These are phyloP conservation scores for Quadriops clusia DNA, from an alignment of 2,888 invertebrate genomes.

Conservation along the genomic window DNA sequence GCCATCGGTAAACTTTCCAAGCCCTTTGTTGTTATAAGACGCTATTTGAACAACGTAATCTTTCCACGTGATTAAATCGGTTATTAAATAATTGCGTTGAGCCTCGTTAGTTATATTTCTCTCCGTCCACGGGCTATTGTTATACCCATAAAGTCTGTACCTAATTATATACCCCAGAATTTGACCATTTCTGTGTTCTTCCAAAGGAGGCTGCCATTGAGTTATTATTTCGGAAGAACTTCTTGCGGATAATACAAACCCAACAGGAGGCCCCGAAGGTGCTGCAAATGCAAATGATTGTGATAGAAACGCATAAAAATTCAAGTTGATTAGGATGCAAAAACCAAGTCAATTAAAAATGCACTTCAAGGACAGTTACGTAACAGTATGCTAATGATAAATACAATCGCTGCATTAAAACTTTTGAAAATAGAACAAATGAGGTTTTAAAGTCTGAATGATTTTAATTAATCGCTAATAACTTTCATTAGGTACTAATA, in stretches of 20 bases:
- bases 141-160: slow-evolving; percentile 84
- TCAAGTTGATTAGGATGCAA: too few relatives aligned
- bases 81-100: slow-evolving; percentile 79
- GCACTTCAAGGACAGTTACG: too few relatives aligned
- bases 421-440: too few relatives aligned
- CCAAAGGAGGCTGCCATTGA: slow-evolving; percentile 92
- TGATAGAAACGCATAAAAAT: too few relatives aligned
- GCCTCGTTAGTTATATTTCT: slow-evolving; percentile 90
- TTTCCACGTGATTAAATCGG: slow-evolving; percentile 94
- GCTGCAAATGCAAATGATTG: slow-evolving; percentile 44
- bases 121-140: slow-evolving; percentile 82
- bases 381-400: background rate
- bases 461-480: too few relatives aligned
- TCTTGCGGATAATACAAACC: slow-evolving; percentile 88
- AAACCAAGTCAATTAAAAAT: too few relatives aligned
- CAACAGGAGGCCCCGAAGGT: slow-evolving; percentile 90
- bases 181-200: slow-evolving; percentile 90
- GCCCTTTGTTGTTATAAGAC: slow-evolving; percentile 92
- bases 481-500: too few relatives aligned
- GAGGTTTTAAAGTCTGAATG: too few relatives aligned
- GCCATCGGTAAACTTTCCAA: slow-evolving; percentile 83
- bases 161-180: slow-evolving; percentile 87
- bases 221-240: slow-evolving; percentile 92
- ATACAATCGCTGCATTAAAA: too few relatives aligned
- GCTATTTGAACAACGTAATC: slow-evolving; percentile 95